Percentiles rank a stretch among this genome's conserved stretches.
Conservation (phyloP, 2,113 vertebrate species). For the Corythaeola cristata region DNA sequence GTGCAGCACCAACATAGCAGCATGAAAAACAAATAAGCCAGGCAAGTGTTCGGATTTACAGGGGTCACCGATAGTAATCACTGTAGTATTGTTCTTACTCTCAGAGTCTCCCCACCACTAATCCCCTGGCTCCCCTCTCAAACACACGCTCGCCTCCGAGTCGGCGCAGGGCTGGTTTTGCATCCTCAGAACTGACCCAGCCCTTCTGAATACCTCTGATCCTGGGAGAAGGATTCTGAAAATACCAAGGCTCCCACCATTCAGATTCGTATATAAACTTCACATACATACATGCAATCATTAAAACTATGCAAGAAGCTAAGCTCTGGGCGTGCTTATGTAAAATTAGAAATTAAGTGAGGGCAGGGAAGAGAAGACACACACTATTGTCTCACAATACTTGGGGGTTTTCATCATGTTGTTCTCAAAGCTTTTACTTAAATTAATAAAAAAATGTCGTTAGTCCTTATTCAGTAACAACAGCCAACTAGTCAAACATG, state of each 20-base stretch:
- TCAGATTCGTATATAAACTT: neutral
- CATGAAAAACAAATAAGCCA: conserved; percentile 53
- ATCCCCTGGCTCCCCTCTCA: conserved; percentile 25
- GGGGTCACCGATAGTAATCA: conserved; percentile 34
- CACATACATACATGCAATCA: neutral
- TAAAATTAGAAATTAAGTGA: neutral
- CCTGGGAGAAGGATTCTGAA: neutral
- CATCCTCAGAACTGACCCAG: neutral
- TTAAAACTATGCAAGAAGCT: neutral
- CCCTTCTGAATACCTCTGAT: neutral
- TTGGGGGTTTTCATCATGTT: neutral
- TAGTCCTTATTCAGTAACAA: neutral
- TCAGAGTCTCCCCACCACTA: neutral
- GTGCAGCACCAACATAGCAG: conserved; percentile 49
- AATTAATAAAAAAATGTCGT: neutral
- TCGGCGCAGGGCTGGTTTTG: neutral
- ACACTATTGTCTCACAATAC: neutral
- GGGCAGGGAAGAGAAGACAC: neutral
- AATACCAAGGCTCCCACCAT: neutral
- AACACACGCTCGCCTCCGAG: neutral
- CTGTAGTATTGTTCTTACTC: neutral
- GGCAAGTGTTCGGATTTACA: conserved; percentile 50
- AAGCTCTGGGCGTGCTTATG: neutral
- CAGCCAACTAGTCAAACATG: neutral
- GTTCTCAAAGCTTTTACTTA: neutral